Base-by-base conservation (phyloP, 2,113 vertebrate species). In the Entomyzon cyanotis region DNA sequence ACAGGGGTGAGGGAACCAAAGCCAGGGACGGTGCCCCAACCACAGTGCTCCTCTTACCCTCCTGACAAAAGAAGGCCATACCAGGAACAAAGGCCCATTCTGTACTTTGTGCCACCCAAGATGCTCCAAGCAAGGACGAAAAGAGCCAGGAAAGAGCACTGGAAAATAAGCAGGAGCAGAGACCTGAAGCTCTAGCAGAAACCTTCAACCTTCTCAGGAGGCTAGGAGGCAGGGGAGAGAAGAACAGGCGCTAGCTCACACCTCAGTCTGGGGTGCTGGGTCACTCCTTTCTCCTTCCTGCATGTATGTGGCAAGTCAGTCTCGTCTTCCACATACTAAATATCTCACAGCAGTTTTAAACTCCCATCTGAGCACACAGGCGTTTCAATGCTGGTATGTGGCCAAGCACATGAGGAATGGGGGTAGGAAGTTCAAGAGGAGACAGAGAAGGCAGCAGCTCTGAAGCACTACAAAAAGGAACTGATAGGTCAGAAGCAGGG, bases 341-440 rank as follows among this genome's bases (percentile, higher is more conserved):
- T 74, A 95, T 64, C 84, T 93, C 85, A 46, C 7, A 79, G 73
- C 42, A 74, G 67, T 80, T 83, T 84, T 77, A 75, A 94, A 92
- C 58, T 93, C 93, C 31, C 80, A 75, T 60, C 73, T 79, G 83
- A 90, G 71, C 39, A 77, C 55, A 80, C 33, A 83, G 50, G 55
- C 13, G 0, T 94, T 73, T 58, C 22, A 1, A 27, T 50, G 58
- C 15, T 91, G 89, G 75, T 78, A 83, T 37, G 70, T 50, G 82
- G 89, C 87, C 93, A 95, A 94, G 75, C 55, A 68, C 10, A 81
- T 39, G 53, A 88, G 86, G 90, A 88, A 96, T 10, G 15, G 44
- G 39, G 27, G 39, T 65, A 91, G 78, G 92, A 88, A 81, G 93
- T 88, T 90, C 90, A 94, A 90, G 59, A 93, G 83, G 44, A 93